phyloP scores from a whole-genome alignment of 2,888 invertebrate genomes.

The Magallana nippona region DNA sequence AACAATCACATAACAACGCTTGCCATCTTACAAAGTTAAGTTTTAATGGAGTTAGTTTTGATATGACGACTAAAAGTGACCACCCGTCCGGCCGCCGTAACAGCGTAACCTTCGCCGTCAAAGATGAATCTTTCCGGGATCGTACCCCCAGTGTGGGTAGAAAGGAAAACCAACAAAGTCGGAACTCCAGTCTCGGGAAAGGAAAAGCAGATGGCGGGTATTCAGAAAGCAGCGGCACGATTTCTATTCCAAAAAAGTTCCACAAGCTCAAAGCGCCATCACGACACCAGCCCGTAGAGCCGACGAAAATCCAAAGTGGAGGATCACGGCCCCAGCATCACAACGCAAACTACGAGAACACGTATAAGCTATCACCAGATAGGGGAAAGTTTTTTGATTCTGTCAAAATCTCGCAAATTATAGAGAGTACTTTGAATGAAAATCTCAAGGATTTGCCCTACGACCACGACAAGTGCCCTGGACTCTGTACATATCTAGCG shows the following conservation, averaged over 20 bases:
- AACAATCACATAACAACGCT: not conserved
- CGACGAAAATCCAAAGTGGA: not conserved
- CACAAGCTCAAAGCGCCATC: constrained; percentile 14
- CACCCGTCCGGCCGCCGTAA: not conserved
- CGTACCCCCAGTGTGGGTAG: constrained; percentile 7
- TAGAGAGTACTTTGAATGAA: constrained; percentile 58
- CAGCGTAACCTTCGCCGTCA: constrained; percentile 3
- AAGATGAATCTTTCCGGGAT: not conserved
- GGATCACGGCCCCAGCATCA: not conserved
- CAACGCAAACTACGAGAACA: constrained; percentile 59
- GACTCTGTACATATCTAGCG: constrained; percentile 65
- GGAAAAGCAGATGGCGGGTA: not conserved
- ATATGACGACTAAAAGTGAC: constrained; percentile 5
- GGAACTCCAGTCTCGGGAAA: constrained; percentile 1
- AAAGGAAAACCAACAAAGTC: not conserved
- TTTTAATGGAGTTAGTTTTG: not conserved
- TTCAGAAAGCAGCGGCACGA: not conserved
- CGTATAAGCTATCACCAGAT: constrained; percentile 65
- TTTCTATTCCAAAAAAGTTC: constrained; percentile 1
- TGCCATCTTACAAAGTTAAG: not conserved
- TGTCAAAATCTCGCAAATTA: constrained; percentile 63
- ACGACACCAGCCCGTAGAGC: not conserved
- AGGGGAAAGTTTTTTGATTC: constrained; percentile 56
- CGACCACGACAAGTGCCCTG: constrained; percentile 65
- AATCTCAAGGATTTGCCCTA: constrained; percentile 66